These are phyloP conservation scores for Octodon degus DNA, from an alignment of 2,113 vertebrate genomes.

Conservation along the genomic window DNA sequence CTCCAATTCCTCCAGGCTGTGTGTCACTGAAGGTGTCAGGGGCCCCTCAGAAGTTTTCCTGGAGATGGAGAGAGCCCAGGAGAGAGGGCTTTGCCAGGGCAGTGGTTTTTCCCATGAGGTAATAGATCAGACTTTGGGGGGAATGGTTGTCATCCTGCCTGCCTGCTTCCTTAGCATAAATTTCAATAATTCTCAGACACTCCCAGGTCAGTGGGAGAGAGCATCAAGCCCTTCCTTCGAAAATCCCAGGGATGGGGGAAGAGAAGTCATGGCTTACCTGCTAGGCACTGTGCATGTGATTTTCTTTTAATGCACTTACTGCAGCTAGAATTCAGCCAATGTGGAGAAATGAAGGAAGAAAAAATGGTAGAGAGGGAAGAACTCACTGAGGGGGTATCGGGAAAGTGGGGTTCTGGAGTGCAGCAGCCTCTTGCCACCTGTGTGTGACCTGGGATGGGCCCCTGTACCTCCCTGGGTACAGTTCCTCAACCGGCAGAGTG, in stretches of 20 bases:
- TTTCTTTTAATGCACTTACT: background rate
- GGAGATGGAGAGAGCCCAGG: background rate
- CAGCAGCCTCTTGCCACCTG: background rate
- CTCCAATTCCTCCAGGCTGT: background rate
- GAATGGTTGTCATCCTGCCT: background rate
- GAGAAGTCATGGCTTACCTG: conserved; percentile 60
- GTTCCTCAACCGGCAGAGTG: background rate
- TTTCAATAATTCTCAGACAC: conserved; percentile 57
- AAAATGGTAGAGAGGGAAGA: background rate
- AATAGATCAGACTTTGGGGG: background rate
- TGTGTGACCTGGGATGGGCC: background rate
- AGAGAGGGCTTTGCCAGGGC: background rate
- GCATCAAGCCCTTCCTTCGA: background rate
- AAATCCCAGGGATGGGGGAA: conserved; percentile 40
- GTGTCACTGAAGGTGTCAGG: background rate
- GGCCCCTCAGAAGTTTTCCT: background rate
- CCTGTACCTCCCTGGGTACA: background rate
- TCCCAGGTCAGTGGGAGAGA: background rate
- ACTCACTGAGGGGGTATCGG: background rate
- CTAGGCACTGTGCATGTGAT: conserved; percentile 58
- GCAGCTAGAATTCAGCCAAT: background rate
- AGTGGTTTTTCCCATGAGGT: background rate
- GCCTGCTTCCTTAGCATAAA: background rate
- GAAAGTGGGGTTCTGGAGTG: background rate
- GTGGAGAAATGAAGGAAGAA: background rate